Evolutionary conservation across 2,797 vertebrate genomes (phyloP).

Genomic region (Neosilurus hyrtlii): DNA sequence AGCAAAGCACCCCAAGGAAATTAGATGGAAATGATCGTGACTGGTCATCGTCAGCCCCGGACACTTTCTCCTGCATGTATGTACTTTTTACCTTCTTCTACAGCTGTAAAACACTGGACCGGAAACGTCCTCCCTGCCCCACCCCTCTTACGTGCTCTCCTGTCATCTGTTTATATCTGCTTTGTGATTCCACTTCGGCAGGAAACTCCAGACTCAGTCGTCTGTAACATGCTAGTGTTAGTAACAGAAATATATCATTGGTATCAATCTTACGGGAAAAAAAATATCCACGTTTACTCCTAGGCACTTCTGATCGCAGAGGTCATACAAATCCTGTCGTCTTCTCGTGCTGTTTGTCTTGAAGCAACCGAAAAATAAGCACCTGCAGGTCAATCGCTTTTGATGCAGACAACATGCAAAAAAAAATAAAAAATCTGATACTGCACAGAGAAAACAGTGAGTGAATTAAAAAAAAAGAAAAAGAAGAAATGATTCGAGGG

Average conservation of each 20-base stretch:
- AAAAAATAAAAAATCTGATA: neutral
- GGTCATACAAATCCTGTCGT: neutral
- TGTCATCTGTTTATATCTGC: neutral
- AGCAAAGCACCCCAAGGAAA: neutral
- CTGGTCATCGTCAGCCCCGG: neutral
- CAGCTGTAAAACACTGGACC: neutral
- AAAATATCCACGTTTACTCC: neutral
- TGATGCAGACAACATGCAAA: neutral
- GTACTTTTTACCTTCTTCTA: neutral
- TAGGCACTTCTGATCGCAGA: neutral
- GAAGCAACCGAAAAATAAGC: neutral
- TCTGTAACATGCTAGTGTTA: slow-evolving; percentile 14
- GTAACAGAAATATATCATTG: slow-evolving; percentile 1
- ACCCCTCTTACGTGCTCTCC: neutral
- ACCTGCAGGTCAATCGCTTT: neutral
- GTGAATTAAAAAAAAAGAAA: slow-evolving; percentile 1
- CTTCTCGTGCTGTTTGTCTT: neutral
- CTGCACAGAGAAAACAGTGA: slow-evolving; percentile 6
- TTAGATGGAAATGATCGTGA: neutral
- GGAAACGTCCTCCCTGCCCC: neutral
- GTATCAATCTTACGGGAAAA: neutral
- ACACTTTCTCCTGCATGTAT: slow-evolving; percentile 22
- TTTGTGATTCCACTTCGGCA: neutral
- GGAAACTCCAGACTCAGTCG: slow-evolving; percentile 11
- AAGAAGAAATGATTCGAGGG: neutral